A percentile compares a stretch with the other conserved stretches of the same genome.
Conservation (phyloP, 2,797 vertebrate genomes). For the Oophaga sylvatica region DNA sequence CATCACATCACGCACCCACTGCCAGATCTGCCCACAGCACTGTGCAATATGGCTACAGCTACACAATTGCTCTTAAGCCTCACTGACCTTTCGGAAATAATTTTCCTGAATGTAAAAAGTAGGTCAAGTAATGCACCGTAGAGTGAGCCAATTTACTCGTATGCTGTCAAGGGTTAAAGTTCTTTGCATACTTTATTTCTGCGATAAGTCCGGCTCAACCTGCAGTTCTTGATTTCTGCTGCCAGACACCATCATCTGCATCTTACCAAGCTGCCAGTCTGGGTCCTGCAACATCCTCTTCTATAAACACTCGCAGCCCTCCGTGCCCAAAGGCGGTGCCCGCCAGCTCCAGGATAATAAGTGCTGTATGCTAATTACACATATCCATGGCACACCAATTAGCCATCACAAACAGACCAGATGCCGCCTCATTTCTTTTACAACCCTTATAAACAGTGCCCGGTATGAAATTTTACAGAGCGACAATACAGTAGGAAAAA, state of each 20-base stretch:
- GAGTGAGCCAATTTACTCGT: background rate
- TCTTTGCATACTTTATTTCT: background rate
- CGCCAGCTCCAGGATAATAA: constrained; percentile 33
- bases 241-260: constrained; percentile 42
- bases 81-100: background rate
- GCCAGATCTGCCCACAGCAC: background rate
- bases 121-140: background rate
- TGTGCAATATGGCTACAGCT: background rate
- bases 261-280: constrained; percentile 35
- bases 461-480: background rate
- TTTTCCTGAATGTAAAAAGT: background rate
- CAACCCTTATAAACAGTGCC: constrained; percentile 11
- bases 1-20: background rate
- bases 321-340: constrained; percentile 26
- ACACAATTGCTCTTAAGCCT: background rate
- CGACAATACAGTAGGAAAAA: background rate
- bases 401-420: constrained; percentile 48
- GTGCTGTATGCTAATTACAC: constrained; percentile 42
- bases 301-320: constrained; percentile 36
- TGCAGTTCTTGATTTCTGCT: background rate
- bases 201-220: constrained; percentile 3
- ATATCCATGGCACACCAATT: constrained; percentile 39
- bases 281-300: constrained; percentile 12
- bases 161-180: background rate
- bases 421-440: constrained; percentile 41